These are phyloP conservation scores for Gadopsis bispinosus DNA, from an alignment of 2,797 vertebrate genomes.

Conservation along the genomic window DNA sequence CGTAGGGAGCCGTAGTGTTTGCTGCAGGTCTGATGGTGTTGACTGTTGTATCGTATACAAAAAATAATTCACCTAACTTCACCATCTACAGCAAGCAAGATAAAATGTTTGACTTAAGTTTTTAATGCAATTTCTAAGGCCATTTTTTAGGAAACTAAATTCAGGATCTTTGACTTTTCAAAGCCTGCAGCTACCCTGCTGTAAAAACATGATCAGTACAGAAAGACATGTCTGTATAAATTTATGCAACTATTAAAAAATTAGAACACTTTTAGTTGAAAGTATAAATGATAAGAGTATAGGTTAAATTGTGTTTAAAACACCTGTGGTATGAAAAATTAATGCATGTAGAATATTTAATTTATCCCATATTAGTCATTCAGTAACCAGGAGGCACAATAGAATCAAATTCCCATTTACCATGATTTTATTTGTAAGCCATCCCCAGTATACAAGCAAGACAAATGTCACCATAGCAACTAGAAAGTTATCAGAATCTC, in stretches of 20 bases:
- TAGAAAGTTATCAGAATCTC: slow-evolving; percentile 23
- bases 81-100: background rate
- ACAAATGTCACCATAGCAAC: slow-evolving; percentile 59
- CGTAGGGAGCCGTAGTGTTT: background rate
- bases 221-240: too few species aligned
- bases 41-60: too few species aligned
- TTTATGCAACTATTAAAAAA: background rate
- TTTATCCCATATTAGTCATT: slow-evolving; percentile 13
- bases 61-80: too few species aligned
- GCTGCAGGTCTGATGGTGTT: background rate
- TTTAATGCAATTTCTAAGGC: background rate
- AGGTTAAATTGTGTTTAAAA: background rate
- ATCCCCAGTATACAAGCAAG: slow-evolving; percentile 49
- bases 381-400: slow-evolving; percentile 37
- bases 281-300: background rate
- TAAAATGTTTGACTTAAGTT: background rate
- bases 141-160: background rate
- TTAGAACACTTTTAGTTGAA: background rate
- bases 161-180: background rate
- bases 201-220: background rate
- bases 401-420: slow-evolving; percentile 25
- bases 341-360: background rate
- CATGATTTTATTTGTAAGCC: slow-evolving; percentile 65
- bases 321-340: background rate
- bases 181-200: background rate